Conservation (phyloP, 2,113 vertebrate genomes). For the Zosterops lateralis region DNA sequence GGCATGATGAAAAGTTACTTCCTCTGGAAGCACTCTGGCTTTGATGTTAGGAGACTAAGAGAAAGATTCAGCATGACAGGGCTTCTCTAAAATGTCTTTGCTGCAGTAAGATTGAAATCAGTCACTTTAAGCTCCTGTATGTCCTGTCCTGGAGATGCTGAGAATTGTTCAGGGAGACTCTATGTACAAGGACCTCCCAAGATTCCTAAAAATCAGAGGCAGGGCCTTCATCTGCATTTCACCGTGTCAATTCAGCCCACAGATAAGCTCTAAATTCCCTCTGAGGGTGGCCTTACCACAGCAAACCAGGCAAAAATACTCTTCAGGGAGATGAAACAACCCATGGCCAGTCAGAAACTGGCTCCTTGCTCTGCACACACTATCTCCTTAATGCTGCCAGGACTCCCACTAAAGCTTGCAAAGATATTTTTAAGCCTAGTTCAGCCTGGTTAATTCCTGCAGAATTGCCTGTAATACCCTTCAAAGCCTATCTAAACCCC, state of each 20-base stretch:
- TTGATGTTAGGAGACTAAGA: neutral
- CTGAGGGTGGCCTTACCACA: conserved; percentile 4
- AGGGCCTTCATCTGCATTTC: neutral
- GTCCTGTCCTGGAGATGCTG: neutral
- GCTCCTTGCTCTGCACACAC: conserved; percentile 2
- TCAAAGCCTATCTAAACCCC: conserved; percentile 51
- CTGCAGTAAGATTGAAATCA: neutral
- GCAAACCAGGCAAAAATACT: neutral
- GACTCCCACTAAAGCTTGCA: conserved; percentile 36
- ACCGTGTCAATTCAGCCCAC: neutral
- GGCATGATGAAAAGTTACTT: neutral
- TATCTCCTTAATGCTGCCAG: conserved; percentile 33
- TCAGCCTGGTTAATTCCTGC: conserved; percentile 51
- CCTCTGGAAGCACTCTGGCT: neutral
- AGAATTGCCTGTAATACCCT: conserved; percentile 61
- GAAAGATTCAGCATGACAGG: neutral
- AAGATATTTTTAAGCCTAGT: conserved; percentile 64
- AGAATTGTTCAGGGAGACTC: neutral
- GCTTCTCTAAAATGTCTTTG: neutral
- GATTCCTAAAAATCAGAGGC: neutral
- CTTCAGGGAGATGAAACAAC: neutral
- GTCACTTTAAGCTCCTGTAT: neutral
- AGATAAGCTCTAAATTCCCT: conserved; percentile 26
- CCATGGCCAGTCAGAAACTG: neutral
- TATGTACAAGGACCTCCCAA: neutral